Percentiles rank a stretch among this genome's conserved stretches.
These are phyloP conservation scores for Fundulus diaphanus DNA, from an alignment of 2,797 vertebrate genomes.

Conservation along the genomic window DNA sequence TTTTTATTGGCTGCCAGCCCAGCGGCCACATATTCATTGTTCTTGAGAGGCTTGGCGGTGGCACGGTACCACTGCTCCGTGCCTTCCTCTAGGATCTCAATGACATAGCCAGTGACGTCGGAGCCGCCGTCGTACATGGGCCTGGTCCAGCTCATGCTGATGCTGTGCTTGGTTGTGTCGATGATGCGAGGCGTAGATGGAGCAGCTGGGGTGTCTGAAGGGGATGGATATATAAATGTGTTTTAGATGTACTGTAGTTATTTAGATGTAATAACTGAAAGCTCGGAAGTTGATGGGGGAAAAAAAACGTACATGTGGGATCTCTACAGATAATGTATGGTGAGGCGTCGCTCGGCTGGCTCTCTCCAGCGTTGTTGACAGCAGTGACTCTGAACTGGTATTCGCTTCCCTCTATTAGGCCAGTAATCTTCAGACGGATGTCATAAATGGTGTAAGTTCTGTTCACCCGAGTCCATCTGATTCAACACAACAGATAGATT, in stretches of 20 bases:
- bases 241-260: background rate
- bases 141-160: slow-evolving; percentile 95
- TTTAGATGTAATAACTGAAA: background rate
- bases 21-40: slow-evolving; percentile 86
- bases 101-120: slow-evolving; percentile 91
- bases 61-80: slow-evolving; percentile 94
- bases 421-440: slow-evolving; percentile 93
- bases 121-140: slow-evolving; percentile 95
- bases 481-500: slow-evolving; percentile 14
- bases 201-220: slow-evolving; percentile 92
- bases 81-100: slow-evolving; percentile 95
- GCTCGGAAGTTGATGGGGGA: background rate
- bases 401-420: slow-evolving; percentile 92
- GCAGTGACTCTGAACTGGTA: slow-evolving; percentile 98
- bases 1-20: slow-evolving; percentile 90
- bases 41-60: slow-evolving; percentile 87
- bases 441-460: slow-evolving; percentile 95
- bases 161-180: slow-evolving; percentile 94
- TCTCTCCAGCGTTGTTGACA: slow-evolving; percentile 93
- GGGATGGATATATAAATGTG: background rate
- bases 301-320: slow-evolving; percentile 89
- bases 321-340: slow-evolving; percentile 93
- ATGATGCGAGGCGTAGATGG: slow-evolving; percentile 93
- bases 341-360: slow-evolving; percentile 93
- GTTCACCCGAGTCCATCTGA: slow-evolving; percentile 97